A percentile compares a stretch with the other conserved stretches of the same genome.
phyloP scores from a whole-genome alignment of 2,797 vertebrate genomes.

The Propithecus perrieri region DNA sequence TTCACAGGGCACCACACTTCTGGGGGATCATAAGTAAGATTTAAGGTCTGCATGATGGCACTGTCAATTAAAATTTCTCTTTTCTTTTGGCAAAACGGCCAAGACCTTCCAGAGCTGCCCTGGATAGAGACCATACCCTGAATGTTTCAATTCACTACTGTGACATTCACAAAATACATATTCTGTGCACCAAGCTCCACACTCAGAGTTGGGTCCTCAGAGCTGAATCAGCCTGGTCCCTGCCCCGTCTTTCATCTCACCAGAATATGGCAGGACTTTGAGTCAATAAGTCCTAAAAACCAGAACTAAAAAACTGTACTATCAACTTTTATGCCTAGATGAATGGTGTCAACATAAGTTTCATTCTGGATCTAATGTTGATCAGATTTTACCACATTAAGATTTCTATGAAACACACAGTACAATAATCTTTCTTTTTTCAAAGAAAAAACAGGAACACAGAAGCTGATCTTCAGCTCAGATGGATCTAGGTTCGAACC shows the following conservation, averaged over 20 bases:
- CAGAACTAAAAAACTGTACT: neutral
- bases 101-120: conserved; percentile 17
- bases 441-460: neutral
- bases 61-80: conserved; percentile 48
- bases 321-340: neutral
- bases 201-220: neutral
- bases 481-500: neutral
- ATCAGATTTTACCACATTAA: neutral
- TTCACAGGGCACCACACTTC: neutral
- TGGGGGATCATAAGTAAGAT: conserved; percentile 17
- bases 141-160: conserved; percentile 35
- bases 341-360: neutral
- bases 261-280: neutral
- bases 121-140: conserved; percentile 8
- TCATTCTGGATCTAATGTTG: conserved; percentile 4
- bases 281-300: neutral
- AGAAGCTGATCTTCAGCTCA: neutral
- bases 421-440: neutral
- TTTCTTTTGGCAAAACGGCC: conserved; percentile 59
- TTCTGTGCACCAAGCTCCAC: neutral
- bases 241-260: neutral
- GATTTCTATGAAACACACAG: neutral
- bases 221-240: neutral
- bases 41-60: conserved; percentile 41
- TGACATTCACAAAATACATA: neutral